Base-by-base conservation (phyloP, 1,140 invertebrate genomes). In the Pachyrhynchus sulphureomaculatus region DNA sequence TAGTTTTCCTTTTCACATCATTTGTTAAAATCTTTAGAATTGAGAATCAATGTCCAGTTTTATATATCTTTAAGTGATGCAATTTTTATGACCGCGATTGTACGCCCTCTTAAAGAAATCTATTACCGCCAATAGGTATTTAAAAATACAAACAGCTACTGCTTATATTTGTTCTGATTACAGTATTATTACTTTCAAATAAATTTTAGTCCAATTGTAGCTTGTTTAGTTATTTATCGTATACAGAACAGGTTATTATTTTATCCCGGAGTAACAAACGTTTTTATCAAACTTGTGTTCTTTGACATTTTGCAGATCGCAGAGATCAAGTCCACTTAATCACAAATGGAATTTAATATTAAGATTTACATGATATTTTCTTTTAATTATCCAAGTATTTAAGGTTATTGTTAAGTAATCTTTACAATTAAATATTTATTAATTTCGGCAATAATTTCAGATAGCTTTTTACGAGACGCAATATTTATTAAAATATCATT, bases 401-500 rank as follows among this genome's bases (percentile, higher is more conserved):
- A n/a, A n/a, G n/a, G n/a, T n/a, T n/a, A n/a, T n/a, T n/a, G 24
- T 26, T 26, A 26, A 26, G 24, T 4, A 26, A 26, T 8, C 24
- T n/a, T 36, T 36, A 15, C 10, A 12, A 36, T n/a, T n/a, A 36
- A 36, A 36, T n/a, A 36, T 41, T 41, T n/a, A 41, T 2, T 15
- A 13, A 41, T 41, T 41, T 41, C 17, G 37, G 37, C 17, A 41
- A 37, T 37, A 8, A 15, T 41, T 15, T 17, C 18, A 3, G 24
- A 26, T 26, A 3, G 24, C 24, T 26, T 26, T 26, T 26, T 26
- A 8, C 24, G 1, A 44, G 15, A 2, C 15, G 44, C 44, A 18
- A 47, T 47, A 29, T 47, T 47, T 26, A 10, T 47, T 47, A 47
- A 47, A 47, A 47, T 47, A 47, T 47, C 44, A 26, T 47, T 36